These are phyloP conservation scores for Embiotoca jacksoni DNA, from an alignment of 2,113 vertebrate species.

Conservation along the genomic window DNA sequence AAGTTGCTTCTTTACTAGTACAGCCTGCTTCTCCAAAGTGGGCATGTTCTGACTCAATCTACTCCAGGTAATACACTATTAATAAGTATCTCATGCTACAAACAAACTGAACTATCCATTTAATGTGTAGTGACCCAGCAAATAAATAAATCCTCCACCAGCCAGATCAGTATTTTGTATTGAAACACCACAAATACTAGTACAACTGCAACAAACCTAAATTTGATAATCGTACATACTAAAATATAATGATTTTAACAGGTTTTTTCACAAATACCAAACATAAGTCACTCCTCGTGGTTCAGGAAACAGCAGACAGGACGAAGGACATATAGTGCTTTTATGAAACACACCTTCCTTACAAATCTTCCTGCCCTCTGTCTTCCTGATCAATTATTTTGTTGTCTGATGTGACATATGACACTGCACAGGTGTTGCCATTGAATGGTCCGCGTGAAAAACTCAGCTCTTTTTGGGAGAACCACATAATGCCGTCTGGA, in stretches of 20 bases:
- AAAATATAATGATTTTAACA: not conserved
- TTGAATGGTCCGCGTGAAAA: not conserved
- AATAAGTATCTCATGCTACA: not conserved
- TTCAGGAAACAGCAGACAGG: not conserved
- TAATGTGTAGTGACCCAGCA: not conserved
- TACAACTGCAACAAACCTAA: not conserved
- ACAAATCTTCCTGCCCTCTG: not conserved
- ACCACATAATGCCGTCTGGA: not conserved
- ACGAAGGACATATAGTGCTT: not conserved
- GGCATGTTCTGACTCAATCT: too few species aligned
- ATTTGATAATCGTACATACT: not conserved
- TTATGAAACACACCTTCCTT: not conserved
- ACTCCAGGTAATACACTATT: too few species aligned
- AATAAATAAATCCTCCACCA: not conserved
- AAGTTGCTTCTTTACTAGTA: too few species aligned
- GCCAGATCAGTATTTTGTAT: not conserved
- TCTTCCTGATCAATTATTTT: slow-evolving; percentile 4
- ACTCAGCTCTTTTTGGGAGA: slow-evolving; percentile 5
- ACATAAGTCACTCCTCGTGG: not conserved
- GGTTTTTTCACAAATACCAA: not conserved
- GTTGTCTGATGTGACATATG: slow-evolving; percentile 13
- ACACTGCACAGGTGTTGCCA: slow-evolving; percentile 35
- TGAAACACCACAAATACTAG: not conserved
- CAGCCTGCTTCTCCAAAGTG: too few species aligned
- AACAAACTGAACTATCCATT: not conserved